These are phyloP conservation scores for Plebejus argus DNA, from an alignment of 2,888 invertebrate species.

Conservation along the genomic window DNA sequence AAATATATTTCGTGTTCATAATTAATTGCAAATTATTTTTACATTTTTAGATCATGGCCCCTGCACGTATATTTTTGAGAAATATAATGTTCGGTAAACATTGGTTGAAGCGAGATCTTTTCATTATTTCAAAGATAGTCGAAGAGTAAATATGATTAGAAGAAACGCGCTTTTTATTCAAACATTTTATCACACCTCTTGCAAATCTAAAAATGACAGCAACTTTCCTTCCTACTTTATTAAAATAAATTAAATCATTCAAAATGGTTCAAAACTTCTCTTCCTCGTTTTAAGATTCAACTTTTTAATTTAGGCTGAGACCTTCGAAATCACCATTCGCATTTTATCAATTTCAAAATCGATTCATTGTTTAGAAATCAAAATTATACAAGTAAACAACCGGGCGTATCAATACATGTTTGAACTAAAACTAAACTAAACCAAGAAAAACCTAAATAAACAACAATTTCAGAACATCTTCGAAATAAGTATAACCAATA, in stretches of 20 bases:
- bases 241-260: neutral
- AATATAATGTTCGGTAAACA: neutral
- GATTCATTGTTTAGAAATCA: neutral
- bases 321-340: neutral
- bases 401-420: neutral
- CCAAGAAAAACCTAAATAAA: neutral
- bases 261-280: neutral
- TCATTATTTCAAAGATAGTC: slow-evolving; percentile 19
- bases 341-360: neutral
- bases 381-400: neutral
- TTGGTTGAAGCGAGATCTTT: neutral
- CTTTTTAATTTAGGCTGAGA: neutral
- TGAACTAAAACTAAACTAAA: neutral
- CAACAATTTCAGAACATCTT: neutral
- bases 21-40: slow-evolving; percentile 26
- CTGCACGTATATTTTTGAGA: neutral
- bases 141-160: slow-evolving; percentile 25
- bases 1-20: slow-evolving; percentile 3
- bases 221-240: neutral
- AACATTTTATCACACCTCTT: slow-evolving; percentile 15
- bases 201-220: slow-evolving; percentile 25
- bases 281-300: neutral
- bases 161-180: slow-evolving; percentile 24
- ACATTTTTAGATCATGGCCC: slow-evolving; percentile 23
- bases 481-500: neutral